Base-by-base conservation (phyloP, 2,113 vertebrate species). In the Acrocephalus arundinaceus region DNA sequence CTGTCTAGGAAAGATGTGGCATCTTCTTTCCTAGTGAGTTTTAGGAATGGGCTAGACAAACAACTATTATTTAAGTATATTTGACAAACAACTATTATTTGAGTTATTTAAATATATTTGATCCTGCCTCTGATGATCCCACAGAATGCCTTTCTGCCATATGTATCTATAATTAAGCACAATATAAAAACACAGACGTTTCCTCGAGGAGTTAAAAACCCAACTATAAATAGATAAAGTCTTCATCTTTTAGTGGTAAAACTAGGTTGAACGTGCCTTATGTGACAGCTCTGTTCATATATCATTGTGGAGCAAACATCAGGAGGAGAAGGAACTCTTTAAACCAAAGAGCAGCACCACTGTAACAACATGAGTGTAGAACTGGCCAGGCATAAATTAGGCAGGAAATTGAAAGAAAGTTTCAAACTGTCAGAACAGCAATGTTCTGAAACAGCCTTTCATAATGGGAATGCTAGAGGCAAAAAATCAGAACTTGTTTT, bases 401-500 rank as follows among this genome's bases (percentile, higher is more conserved):
- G 73, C 81, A 96, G 93, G 65, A 96, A 92, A 95, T 90, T 86
- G 94, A 93, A 94, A 93, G 86, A 89, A 93, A 97, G 84, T 95
- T 95, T 89, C 0, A 1, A 93, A 87, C 80, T 91, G 95, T 94
- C 89, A 89, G 84, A 96, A 89, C 94, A 94, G 73, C 5, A 9
- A 71, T 90, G 72, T 93, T 97, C 92, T 93, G 82, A 97, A 94
- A 75, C 87, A 94, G 73, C 84, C 87, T 96, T 97, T 97, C 62
- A 95, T 92, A 96, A 89, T n/a, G 70, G 95, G 80, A 92, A 75
- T 65, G 96, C 95, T 97, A 61, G 91, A 68, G 91, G 93, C 95
- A 85, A 94, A 94, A 94, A 95, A 88, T 94, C 95, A 90, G 92
- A 92, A 75, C 91, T 89, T 91, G 93, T 94, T 96, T 96, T 96